phyloP scores from a whole-genome alignment of 2,113 vertebrate species.

The Centropristis striata region DNA sequence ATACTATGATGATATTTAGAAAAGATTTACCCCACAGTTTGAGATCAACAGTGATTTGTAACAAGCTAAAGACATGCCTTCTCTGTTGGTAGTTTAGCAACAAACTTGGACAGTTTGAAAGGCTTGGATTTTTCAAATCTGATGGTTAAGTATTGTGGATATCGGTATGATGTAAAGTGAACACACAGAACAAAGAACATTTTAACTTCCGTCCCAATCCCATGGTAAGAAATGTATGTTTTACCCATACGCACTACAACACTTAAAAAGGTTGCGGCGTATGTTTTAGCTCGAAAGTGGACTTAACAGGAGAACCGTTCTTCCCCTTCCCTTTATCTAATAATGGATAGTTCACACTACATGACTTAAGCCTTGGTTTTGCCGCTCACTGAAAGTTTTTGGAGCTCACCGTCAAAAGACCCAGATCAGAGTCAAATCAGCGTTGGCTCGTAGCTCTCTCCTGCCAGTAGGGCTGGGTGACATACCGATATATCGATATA shows the following conservation, averaged over 20 bases:
- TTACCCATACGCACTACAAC: neutral
- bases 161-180: neutral
- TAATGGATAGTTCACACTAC: too few relatives aligned
- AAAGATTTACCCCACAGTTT: neutral
- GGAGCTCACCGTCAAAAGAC: too few relatives aligned
- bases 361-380: too few relatives aligned
- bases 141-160: neutral
- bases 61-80: neutral
- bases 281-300: neutral
- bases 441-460: too few relatives aligned
- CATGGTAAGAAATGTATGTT: neutral
- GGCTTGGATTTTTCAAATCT: neutral
- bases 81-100: neutral
- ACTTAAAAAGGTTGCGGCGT: neutral
- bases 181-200: neutral
- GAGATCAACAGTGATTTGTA: neutral
- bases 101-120: conserved; percentile 9
- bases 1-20: conserved; percentile 41
- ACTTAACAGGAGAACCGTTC: neutral
- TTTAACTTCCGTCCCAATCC: neutral
- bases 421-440: too few relatives aligned
- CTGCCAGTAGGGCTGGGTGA: too few relatives aligned
- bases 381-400: too few relatives aligned
- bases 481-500: too few relatives aligned
- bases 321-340: neutral